Conservation (phyloP, 1,140 invertebrate genomes). For the Chironomus striatipennis region DNA sequence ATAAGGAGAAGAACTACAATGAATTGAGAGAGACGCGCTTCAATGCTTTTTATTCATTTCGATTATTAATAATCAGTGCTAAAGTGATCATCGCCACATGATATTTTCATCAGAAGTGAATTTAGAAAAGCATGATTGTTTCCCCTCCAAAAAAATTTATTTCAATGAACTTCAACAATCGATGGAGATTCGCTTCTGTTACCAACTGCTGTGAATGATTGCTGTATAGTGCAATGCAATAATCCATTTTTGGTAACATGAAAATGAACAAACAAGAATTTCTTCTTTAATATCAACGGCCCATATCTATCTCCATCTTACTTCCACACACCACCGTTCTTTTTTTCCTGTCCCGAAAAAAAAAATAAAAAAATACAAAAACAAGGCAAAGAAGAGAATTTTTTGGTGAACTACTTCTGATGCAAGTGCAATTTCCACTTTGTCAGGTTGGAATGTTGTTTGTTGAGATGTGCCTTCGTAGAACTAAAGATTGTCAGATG, state of each 20-base stretch:
- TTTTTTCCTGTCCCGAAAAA: neutral
- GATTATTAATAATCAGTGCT: neutral
- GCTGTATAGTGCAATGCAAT: neutral
- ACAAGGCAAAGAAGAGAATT: too few relatives aligned
- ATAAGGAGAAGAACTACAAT: too few relatives aligned
- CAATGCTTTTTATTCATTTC: too few relatives aligned
- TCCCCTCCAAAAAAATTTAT: neutral
- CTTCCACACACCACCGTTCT: too few relatives aligned
- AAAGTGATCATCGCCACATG: neutral
- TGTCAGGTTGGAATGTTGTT: too few relatives aligned
- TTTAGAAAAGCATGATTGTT: neutral
- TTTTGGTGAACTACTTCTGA: too few relatives aligned
- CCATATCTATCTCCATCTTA: neutral
- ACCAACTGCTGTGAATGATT: conserved; percentile 11
- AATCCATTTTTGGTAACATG: conserved; percentile 1
- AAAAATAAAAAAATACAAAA: neutral
- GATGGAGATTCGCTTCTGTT: neutral
- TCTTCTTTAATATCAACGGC: neutral
- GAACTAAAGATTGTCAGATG: too few relatives aligned
- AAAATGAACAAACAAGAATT: neutral
- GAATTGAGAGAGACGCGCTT: too few relatives aligned
- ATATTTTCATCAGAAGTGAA: neutral
- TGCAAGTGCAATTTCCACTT: too few relatives aligned
- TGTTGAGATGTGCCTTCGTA: too few relatives aligned
- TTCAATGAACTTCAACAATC: too few relatives aligned